Evolutionary conservation across 1,140 invertebrate species (phyloP), one percentile per base, ranked within the genome.

Genomic region (Hycleus cichorii): DNA sequence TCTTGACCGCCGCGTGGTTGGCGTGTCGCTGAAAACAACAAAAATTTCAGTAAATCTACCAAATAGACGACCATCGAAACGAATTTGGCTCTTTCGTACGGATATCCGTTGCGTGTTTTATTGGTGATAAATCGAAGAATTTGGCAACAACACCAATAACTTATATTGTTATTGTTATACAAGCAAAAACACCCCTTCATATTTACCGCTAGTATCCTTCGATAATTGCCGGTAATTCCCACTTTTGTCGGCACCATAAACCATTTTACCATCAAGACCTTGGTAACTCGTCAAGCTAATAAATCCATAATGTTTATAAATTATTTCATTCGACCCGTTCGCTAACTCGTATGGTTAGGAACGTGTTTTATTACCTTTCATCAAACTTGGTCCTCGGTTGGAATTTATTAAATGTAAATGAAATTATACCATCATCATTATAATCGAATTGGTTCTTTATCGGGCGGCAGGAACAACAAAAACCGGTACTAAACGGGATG

Each of bases 1-100:
- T 75, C 74, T 64, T 79, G 77, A 18, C 77, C 76, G 8, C 77
- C 78, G 24, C 49, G 49, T 4, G 39, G 49, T 9, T 52, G 49
- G 0, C 85, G 81, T 7, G 98, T 95, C 80, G 97, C 98, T 4
- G 96, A 96, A 77, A 98, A 96, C 73, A 97, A 98, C 73, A 96
- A 92, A 72, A 18, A 18, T 18, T 18, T 97, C 89, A 49, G 85
- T 1, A 12, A 47, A 47, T 47, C 9, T 8, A 47, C 10, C 11
- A 48, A 18, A 18, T 18, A 18, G 18, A 1, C 18, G 38, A 25
- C 4, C 7, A 32, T 32, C 32, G 4, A 32, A 32, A 32, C 32
- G 32, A 32, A 32, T 32, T 7, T 32, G 32, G 4, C 32, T 7
- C 4, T 32, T 32, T 32, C 32, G 32, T 32, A 5, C 32, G 4